These are phyloP conservation scores for Agrotis exclamationis DNA, from an alignment of 2,888 invertebrate species.

Conservation along the genomic window DNA sequence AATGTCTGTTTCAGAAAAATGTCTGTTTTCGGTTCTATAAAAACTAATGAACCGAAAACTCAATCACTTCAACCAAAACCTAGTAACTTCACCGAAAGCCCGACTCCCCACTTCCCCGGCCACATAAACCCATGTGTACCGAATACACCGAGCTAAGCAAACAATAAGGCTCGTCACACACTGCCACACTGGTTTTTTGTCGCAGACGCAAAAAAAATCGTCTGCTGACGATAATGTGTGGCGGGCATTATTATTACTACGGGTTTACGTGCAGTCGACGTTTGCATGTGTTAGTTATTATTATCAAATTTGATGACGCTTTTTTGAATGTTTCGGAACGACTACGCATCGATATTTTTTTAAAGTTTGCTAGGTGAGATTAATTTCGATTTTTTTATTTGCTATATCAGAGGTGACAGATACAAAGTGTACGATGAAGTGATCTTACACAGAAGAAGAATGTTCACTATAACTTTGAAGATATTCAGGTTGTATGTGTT, in stretches of 20 bases:
- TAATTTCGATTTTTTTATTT: too few relatives aligned
- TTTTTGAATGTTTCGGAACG: background rate
- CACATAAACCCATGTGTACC: slow-evolving; percentile 57
- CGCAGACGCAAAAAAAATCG: slow-evolving; percentile 64
- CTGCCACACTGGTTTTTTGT: slow-evolving; percentile 62
- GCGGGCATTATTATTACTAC: slow-evolving; percentile 58
- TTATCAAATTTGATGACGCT: background rate
- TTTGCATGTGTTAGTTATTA: slow-evolving; percentile 11
- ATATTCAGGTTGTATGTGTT: too few relatives aligned
- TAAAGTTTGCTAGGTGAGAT: too few relatives aligned
- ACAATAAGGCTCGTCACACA: slow-evolving; percentile 54
- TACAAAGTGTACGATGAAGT: too few relatives aligned
- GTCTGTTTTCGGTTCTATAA: too few relatives aligned
- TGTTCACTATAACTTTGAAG: too few relatives aligned
- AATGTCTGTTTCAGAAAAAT: too few relatives aligned
- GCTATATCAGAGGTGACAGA: too few relatives aligned
- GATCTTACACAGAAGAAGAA: too few relatives aligned
- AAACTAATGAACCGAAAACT: background rate
- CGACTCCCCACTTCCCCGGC: background rate
- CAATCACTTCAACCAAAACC: background rate
- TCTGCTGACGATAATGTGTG: slow-evolving; percentile 54
- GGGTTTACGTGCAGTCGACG: background rate
- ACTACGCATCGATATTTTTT: too few relatives aligned
- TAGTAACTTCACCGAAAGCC: slow-evolving; percentile 10
- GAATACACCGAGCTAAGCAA: slow-evolving; percentile 42